phyloP scores from a whole-genome alignment of 2,113 vertebrate genomes.

The Boleophthalmus pectinirostris region DNA sequence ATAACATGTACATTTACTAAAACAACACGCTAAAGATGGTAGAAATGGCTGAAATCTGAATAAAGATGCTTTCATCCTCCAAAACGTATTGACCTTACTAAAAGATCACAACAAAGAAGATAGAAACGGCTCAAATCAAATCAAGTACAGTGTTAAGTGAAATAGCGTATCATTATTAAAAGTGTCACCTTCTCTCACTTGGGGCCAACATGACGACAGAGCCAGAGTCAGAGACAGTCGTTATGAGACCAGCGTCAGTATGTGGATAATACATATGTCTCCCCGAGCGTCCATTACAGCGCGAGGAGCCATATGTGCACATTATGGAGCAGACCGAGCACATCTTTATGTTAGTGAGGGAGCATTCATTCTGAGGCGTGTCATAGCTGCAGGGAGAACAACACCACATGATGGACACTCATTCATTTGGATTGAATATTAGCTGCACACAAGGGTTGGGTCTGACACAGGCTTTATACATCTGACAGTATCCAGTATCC shows the following conservation, averaged over 20 bases:
- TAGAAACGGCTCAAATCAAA: background rate
- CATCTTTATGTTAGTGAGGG: conserved; percentile 17
- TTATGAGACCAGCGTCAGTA: background rate
- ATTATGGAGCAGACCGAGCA: conserved; percentile 13
- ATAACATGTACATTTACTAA: too few relatives aligned
- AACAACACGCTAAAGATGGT: too few relatives aligned
- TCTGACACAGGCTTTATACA: background rate
- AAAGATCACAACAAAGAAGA: background rate
- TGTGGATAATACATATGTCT: conserved; percentile 30
- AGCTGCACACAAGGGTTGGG: background rate
- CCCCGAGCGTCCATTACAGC: conserved; percentile 27
- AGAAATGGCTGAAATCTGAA: too few relatives aligned
- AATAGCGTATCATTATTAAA: background rate
- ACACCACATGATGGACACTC: conserved; percentile 16
- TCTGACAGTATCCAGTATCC: background rate
- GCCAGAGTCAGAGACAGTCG: background rate
- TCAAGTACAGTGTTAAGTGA: background rate
- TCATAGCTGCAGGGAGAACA: conserved; percentile 19
- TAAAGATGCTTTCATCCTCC: too few relatives aligned
- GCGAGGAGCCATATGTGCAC: conserved; percentile 16
- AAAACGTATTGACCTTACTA: background rate
- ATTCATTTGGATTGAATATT: conserved; percentile 37
- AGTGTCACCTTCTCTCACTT: background rate
- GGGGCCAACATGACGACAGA: background rate
- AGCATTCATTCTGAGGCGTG: conserved; percentile 23